phyloP scores from a whole-genome alignment of 1,140 invertebrate species.

The Argopecten irradians region DNA sequence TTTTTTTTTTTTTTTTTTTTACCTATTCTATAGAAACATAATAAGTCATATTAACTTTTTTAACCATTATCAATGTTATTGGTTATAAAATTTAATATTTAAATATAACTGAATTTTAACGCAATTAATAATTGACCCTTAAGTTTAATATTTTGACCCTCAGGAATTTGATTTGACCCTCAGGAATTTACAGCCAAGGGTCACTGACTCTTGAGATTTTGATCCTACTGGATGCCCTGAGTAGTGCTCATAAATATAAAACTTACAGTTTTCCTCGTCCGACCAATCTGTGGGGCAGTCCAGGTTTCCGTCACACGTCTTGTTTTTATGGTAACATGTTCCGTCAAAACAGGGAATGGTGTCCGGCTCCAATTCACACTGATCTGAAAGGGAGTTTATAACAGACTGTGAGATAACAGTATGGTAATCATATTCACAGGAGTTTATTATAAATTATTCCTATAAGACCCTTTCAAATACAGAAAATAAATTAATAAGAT shows the following conservation, averaged over 20 bases:
- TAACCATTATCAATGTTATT: too few species aligned
- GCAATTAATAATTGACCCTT: too few species aligned
- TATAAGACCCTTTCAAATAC: background rate
- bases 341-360: conserved; percentile 85
- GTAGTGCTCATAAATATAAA: background rate
- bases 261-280: conserved; percentile 90
- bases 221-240: too few species aligned
- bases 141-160: too few species aligned
- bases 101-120: too few species aligned
- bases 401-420: background rate
- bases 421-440: background rate
- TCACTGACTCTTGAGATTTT: too few species aligned
- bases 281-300: conserved; percentile 89
- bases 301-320: conserved; percentile 87
- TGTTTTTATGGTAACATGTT: conserved; percentile 85
- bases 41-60: too few species aligned
- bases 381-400: conserved; percentile 28
- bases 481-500: background rate
- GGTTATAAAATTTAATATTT: too few species aligned
- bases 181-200: background rate
- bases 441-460: background rate
- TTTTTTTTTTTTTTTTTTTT: background rate
- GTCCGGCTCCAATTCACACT: conserved; percentile 75
- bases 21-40: background rate
- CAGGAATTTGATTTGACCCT: too few species aligned